Percentiles rank a stretch among this genome's conserved stretches.
These are phyloP conservation scores for Mimas tiliae DNA, from an alignment of 2,888 invertebrate species.

Conservation along the genomic window DNA sequence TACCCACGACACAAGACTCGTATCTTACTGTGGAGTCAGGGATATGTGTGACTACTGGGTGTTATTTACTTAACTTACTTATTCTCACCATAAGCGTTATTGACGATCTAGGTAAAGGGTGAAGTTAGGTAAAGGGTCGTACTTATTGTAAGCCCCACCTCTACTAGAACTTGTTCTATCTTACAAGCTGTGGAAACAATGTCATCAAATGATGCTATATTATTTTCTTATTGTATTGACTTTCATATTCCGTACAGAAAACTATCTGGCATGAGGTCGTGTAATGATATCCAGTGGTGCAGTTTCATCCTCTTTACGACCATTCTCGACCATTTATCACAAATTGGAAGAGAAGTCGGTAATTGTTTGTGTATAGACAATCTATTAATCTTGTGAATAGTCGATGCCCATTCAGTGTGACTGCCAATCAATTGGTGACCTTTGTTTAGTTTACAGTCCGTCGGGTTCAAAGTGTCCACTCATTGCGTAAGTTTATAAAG, in stretches of 20 bases:
- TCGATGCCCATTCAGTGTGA: constrained; percentile 32
- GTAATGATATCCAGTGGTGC: constrained; percentile 1
- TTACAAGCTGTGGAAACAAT: too few species aligned
- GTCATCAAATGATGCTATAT: too few species aligned
- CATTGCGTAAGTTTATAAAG: neutral
- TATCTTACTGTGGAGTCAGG: too few species aligned
- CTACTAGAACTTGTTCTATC: too few species aligned
- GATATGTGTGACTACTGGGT: too few species aligned
- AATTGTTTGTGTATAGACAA: constrained; percentile 33
- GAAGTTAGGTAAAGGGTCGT: too few species aligned
- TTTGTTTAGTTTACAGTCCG: constrained; percentile 10
- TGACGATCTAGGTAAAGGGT: too few species aligned
- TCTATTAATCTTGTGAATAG: constrained; percentile 41
- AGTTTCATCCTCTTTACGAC: constrained; percentile 18
- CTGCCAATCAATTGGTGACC: constrained; percentile 31
- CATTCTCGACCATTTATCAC: constrained; percentile 19
- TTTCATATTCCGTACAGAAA: neutral
- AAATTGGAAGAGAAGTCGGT: constrained; percentile 28
- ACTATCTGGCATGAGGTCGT: neutral
- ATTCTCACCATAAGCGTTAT: too few species aligned
- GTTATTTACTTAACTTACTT: too few species aligned
- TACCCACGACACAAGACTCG: too few species aligned
- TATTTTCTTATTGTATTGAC: too few species aligned
- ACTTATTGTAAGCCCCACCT: too few species aligned
- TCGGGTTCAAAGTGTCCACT: neutral